A percentile compares a stretch with the other conserved stretches of the same genome.
phyloP scores from a whole-genome alignment of 1,140 invertebrate genomes.

The Brachionus calyciflorus region DNA sequence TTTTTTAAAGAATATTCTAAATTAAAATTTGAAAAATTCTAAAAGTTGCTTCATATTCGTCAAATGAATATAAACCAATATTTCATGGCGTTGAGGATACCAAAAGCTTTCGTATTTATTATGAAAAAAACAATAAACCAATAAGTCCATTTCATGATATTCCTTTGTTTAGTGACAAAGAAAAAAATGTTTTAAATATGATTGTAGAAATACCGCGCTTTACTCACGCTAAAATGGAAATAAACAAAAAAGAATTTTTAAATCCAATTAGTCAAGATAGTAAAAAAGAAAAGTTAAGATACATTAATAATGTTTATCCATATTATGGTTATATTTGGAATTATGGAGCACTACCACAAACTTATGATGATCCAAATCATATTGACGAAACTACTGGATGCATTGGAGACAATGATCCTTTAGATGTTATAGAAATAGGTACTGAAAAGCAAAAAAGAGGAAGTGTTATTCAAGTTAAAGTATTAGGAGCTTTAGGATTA shows the following conservation, averaged over 20 bases:
- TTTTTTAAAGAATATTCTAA: too few species aligned
- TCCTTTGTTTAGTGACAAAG: slow-evolving; percentile 72
- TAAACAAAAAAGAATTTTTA: slow-evolving; percentile 73
- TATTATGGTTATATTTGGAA: slow-evolving; percentile 99
- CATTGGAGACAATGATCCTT: slow-evolving; percentile 96
- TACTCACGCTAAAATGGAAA: slow-evolving; percentile 99
- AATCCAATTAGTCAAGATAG: slow-evolving; percentile 98
- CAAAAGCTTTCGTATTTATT: slow-evolving; percentile 22
- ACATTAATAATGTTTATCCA: slow-evolving; percentile 93
- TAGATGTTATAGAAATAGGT: slow-evolving; percentile 98
- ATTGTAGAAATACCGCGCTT: slow-evolving; percentile 97
- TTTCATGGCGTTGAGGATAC: slow-evolving; percentile 14
- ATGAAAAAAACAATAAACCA: slow-evolving; percentile 63
- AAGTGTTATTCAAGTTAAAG: slow-evolving; percentile 85
- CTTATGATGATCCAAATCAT: slow-evolving; percentile 95
- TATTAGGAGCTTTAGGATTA: slow-evolving; percentile 81
- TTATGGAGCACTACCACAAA: slow-evolving; percentile 95
- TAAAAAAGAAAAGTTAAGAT: slow-evolving; percentile 91
- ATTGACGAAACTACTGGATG: slow-evolving; percentile 81
- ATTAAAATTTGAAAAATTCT: neutral
- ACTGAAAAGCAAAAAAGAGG: slow-evolving; percentile 70
- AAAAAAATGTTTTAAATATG: slow-evolving; percentile 73
- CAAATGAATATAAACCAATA: neutral
- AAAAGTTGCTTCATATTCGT: neutral
- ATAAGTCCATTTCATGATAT: slow-evolving; percentile 98